Conservation (phyloP, 2,797 vertebrate species). For the Neostethus bicornis region DNA sequence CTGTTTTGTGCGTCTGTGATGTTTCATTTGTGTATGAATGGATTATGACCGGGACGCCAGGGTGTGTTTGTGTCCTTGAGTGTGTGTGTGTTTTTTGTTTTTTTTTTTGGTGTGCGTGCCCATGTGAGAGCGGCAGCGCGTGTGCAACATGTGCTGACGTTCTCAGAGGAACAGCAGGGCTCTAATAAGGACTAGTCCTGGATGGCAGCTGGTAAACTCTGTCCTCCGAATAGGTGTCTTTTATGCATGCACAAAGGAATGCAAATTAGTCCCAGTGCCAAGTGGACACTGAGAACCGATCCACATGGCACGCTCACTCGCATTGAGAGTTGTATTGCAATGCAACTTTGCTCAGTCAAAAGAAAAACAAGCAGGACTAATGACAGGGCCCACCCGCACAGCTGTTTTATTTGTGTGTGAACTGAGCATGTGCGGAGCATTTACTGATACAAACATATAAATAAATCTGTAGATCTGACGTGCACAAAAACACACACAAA, state of each 20-base stretch:
- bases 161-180: constrained; percentile 97
- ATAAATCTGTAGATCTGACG: constrained; percentile 21
- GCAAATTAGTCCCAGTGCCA: constrained; percentile 97
- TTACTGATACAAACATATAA: constrained; percentile 46
- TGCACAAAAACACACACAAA: constrained; percentile 44
- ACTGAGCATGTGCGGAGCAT: constrained; percentile 31
- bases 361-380: constrained; percentile 75
- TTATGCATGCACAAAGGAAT: constrained; percentile 98
- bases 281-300: constrained; percentile 97
- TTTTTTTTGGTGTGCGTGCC: constrained; percentile 40
- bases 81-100: constrained; percentile 52
- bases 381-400: constrained; percentile 72
- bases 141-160: constrained; percentile 96
- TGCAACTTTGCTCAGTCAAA: constrained; percentile 77
- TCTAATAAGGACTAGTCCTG: constrained; percentile 96
- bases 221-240: constrained; percentile 93
- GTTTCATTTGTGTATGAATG: constrained; percentile 71
- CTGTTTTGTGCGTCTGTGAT: constrained; percentile 53
- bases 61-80: constrained; percentile 68
- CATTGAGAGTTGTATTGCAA: constrained; percentile 80
- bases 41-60: constrained; percentile 57
- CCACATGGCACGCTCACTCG: constrained; percentile 90
- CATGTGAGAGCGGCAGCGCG: constrained; percentile 70
- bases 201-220: constrained; percentile 99
- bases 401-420: constrained; percentile 58